Evolutionary conservation across 1,140 invertebrate species (phyloP).

Genomic region (Drosophila leontia): DNA sequence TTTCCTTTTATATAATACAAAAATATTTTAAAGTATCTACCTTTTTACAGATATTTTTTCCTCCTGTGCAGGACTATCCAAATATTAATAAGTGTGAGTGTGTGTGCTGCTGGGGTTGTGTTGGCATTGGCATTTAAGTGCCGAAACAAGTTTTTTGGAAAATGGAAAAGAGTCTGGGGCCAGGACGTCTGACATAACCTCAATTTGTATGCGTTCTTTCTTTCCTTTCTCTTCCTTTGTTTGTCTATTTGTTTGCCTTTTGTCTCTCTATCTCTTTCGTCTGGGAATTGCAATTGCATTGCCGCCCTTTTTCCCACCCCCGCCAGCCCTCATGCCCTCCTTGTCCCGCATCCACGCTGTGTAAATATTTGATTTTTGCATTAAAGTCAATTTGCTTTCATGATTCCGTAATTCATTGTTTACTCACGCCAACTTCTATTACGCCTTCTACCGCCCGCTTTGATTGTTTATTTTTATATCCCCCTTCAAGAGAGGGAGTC

Average conservation of each 20-base stretch:
- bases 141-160: slow-evolving; percentile 73
- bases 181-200: slow-evolving; percentile 67
- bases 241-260: slow-evolving; percentile 51
- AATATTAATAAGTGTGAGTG: slow-evolving; percentile 19
- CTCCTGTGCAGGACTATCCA: background rate
- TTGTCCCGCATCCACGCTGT: slow-evolving; percentile 61
- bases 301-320: slow-evolving; percentile 13
- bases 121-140: slow-evolving; percentile 78
- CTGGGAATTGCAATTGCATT: slow-evolving; percentile 60
- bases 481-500: background rate
- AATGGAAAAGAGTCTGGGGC: slow-evolving; percentile 15
- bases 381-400: slow-evolving; percentile 84
- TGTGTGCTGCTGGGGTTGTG: slow-evolving; percentile 42
- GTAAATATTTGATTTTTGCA: slow-evolving; percentile 84
- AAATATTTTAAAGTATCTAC: background rate
- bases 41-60: background rate
- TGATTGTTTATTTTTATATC: slow-evolving; percentile 72
- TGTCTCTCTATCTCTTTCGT: slow-evolving; percentile 25
- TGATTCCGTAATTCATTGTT: slow-evolving; percentile 84
- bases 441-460: slow-evolving; percentile 59
- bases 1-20: background rate
- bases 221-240: slow-evolving; percentile 24
- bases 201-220: slow-evolving; percentile 67
- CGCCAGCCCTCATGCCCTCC: background rate
- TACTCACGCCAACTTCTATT: slow-evolving; percentile 80